Conservation (phyloP, 1,140 invertebrate genomes). For the Calosoma granatense region DNA sequence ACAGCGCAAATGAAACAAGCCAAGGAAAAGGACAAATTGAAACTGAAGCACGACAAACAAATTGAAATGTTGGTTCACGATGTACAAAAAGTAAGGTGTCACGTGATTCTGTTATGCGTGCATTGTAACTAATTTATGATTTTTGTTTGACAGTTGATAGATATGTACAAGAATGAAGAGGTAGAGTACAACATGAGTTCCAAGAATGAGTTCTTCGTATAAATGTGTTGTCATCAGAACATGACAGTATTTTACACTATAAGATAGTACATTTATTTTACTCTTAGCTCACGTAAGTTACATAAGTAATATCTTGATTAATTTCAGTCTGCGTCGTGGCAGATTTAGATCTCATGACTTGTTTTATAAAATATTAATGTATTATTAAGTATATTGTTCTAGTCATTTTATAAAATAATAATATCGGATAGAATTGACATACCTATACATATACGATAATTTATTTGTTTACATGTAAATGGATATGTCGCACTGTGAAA, state of each 20-base stretch:
- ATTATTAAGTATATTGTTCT: not conserved
- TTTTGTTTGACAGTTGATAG: conserved; percentile 65
- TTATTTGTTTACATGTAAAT: not conserved
- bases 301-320: not conserved
- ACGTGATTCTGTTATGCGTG: not conserved
- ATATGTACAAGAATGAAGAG: conserved; percentile 92
- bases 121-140: not conserved
- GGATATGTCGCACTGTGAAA: not conserved
- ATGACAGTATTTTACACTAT: no score
- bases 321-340: not conserved
- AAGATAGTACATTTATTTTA: no score
- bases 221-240: no score
- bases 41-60: conserved; percentile 86
- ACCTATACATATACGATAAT: no score
- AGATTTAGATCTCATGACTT: not conserved
- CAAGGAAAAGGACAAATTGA: conserved; percentile 89
- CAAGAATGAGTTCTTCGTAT: conserved; percentile 84
- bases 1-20: conserved; percentile 78
- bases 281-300: not conserved
- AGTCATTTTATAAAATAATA: conserved; percentile 1
- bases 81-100: conserved; percentile 69
- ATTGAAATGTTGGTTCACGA: conserved; percentile 82
- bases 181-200: conserved; percentile 82
- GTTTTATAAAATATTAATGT: not conserved
- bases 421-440: not conserved